Evolutionary conservation across 2,888 invertebrate species (phyloP).

Genomic region (Molanna angustata): DNA sequence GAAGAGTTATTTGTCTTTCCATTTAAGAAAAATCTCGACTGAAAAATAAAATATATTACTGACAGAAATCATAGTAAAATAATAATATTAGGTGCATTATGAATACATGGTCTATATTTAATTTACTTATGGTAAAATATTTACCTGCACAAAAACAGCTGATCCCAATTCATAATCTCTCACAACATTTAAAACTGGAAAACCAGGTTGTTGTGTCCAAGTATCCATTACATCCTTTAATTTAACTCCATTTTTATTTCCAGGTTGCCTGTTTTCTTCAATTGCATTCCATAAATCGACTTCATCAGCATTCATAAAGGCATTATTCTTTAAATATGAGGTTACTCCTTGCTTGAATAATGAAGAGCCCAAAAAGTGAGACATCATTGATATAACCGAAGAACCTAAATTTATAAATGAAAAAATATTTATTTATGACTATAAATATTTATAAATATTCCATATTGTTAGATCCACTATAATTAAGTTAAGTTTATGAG

Average conservation of each 20-base stretch:
- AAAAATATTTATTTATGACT: too few relatives aligned
- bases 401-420: too few relatives aligned
- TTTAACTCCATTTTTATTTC: conserved; percentile 43
- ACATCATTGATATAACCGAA: conserved; percentile 70
- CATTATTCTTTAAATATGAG: conserved; percentile 50
- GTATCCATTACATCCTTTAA: conserved; percentile 43
- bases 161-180: conserved; percentile 44
- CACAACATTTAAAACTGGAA: conserved; percentile 59
- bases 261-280: conserved; percentile 50
- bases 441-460: too few relatives aligned
- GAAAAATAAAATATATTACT: too few relatives aligned
- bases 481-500: too few relatives aligned
- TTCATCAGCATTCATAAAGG: conserved; percentile 60
- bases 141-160: conserved; percentile 44
- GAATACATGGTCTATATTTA: too few relatives aligned
- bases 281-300: conserved; percentile 66
- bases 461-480: too few relatives aligned
- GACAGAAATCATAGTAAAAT: too few relatives aligned
- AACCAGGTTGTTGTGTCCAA: conserved; percentile 67
- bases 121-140: background rate
- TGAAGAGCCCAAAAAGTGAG: conserved; percentile 63
- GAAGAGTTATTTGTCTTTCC: conserved; percentile 35
- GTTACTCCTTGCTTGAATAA: conserved; percentile 55
- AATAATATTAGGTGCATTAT: too few relatives aligned
- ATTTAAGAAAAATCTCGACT: conserved; percentile 35